A percentile compares a stretch with the other conserved stretches of the same genome.
Conservation (phyloP, 1,140 invertebrate genomes). For the Dendrolimus kikuchii region DNA sequence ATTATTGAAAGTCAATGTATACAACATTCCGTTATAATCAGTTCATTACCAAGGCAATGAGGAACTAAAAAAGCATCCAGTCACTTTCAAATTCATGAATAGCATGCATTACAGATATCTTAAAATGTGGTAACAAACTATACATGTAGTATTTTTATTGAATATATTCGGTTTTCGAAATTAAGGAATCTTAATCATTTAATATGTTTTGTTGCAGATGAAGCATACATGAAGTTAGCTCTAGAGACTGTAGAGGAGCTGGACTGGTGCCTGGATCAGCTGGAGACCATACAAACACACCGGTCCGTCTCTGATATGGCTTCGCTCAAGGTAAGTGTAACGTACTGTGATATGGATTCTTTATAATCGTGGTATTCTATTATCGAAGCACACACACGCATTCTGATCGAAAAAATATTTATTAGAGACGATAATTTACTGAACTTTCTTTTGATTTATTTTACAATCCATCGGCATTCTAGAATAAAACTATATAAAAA, state of each 20-base stretch:
- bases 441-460: too few relatives aligned
- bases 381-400: too few relatives aligned
- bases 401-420: too few relatives aligned
- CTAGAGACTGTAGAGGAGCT: conserved; percentile 98
- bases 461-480: too few relatives aligned
- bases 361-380: too few relatives aligned
- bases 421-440: too few relatives aligned
- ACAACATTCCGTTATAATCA: too few relatives aligned
- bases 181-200: conserved; percentile 1
- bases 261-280: conserved; percentile 99
- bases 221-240: conserved; percentile 92
- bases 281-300: conserved; percentile 99
- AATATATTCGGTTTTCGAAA: neutral
- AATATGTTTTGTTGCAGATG: conserved; percentile 76
- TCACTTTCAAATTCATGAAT: neutral
- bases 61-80: neutral
- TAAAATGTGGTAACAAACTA: neutral
- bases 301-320: conserved; percentile 99
- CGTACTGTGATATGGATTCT: neutral
- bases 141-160: neutral
- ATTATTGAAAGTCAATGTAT: too few relatives aligned
- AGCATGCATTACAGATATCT: too few relatives aligned
- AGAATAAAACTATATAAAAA: too few relatives aligned
- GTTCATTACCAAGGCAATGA: too few relatives aligned
- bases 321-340: conserved; percentile 90